A percentile compares a stretch with the other conserved stretches of the same genome.
These are phyloP conservation scores for Gymnobelideus leadbeateri DNA, from an alignment of 2,113 vertebrate species.

Conservation along the genomic window DNA sequence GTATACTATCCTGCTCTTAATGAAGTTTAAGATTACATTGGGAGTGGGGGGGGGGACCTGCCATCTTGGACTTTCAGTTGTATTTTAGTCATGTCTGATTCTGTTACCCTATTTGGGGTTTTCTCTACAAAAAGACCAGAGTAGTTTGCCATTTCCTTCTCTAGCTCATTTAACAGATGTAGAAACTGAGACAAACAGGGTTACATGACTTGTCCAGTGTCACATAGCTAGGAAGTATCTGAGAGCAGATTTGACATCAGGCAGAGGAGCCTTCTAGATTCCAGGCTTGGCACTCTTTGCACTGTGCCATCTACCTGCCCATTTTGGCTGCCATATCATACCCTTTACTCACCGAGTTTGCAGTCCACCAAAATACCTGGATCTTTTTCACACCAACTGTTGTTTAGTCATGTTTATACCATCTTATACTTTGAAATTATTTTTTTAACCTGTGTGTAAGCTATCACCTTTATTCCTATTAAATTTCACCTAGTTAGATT, in stretches of 20 bases:
- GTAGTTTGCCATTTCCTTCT: not conserved
- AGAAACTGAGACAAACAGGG: not conserved
- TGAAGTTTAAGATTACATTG: not conserved
- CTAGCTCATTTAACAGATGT: not conserved
- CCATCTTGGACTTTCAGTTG: too few relatives aligned
- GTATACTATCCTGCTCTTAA: not conserved
- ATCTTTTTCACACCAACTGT: not conserved
- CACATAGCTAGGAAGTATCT: not conserved
- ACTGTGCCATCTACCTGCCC: too few relatives aligned
- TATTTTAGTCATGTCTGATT: not conserved
- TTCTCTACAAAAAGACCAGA: not conserved
- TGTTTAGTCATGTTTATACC: not conserved
- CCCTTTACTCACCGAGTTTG: not conserved
- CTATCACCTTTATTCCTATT: too few relatives aligned
- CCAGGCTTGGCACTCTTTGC: too few relatives aligned
- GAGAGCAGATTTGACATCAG: not conserved
- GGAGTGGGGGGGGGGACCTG: too few relatives aligned
- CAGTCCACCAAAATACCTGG: too few relatives aligned
- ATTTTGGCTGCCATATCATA: not conserved
- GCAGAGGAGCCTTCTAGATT: too few relatives aligned
- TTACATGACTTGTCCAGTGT: not conserved
- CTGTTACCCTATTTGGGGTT: not conserved
- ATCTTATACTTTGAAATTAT: not conserved
- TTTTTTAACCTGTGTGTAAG: too few relatives aligned
- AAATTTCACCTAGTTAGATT: too few relatives aligned